These are phyloP conservation scores for Drosophila mulleri DNA, from an alignment of 2,888 invertebrate species.

Conservation along the genomic window DNA sequence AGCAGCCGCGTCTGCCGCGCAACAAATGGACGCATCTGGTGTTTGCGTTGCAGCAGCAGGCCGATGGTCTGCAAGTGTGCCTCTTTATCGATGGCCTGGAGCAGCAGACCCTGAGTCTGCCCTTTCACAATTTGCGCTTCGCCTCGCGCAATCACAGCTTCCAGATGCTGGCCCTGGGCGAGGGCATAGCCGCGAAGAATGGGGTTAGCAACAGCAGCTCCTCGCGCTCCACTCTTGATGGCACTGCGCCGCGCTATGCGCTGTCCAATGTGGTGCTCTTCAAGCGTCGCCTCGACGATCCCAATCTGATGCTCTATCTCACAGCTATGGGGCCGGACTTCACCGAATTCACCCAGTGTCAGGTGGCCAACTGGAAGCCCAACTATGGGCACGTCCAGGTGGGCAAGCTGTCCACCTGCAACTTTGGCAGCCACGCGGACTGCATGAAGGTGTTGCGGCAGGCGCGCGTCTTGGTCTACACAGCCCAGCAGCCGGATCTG, in stretches of 20 bases:
- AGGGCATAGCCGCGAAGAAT: conserved; percentile 60
- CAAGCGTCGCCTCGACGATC: conserved; percentile 73
- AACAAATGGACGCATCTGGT: conserved; percentile 84
- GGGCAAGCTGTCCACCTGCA: conserved; percentile 70
- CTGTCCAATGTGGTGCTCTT: conserved; percentile 84
- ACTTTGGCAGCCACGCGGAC: conserved; percentile 76
- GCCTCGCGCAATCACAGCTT: conserved; percentile 76
- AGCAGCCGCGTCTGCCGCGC: conserved; percentile 74
- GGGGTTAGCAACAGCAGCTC: conserved; percentile 59
- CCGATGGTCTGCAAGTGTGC: conserved; percentile 76
- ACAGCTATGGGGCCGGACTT: conserved; percentile 85
- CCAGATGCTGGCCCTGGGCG: conserved; percentile 82
- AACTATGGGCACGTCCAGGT: conserved; percentile 83
- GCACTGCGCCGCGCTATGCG: conserved; percentile 72
- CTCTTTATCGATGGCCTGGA: conserved; percentile 82
- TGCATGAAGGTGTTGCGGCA: conserved; percentile 87
- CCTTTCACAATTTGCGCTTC: conserved; percentile 78
- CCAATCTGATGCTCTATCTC: conserved; percentile 76
- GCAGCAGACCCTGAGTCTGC: conserved; percentile 76
- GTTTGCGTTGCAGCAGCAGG: conserved; percentile 75
- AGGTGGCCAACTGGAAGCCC: conserved; percentile 83
- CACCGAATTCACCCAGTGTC: conserved; percentile 82
- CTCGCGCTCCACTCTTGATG: conserved; percentile 79
- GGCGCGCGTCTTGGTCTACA: conserved; percentile 87
- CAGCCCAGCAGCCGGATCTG: conserved; percentile 88